Percentiles rank a stretch among this genome's conserved stretches.
Evolutionary conservation across 2,888 invertebrate species (phyloP).

Genomic region (Leptinotarsa tumamoca): DNA sequence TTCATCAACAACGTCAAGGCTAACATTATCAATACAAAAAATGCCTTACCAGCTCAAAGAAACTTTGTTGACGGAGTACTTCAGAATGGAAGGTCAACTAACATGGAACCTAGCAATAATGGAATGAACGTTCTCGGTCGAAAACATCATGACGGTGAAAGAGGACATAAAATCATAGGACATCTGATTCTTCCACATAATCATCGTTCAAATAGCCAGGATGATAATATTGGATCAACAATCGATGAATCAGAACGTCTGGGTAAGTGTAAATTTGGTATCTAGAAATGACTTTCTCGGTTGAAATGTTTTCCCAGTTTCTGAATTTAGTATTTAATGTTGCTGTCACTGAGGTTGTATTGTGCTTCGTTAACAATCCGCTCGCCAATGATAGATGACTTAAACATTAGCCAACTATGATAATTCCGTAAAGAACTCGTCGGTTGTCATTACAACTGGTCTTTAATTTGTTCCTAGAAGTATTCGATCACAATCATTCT

Average conservation of each 20-base stretch:
- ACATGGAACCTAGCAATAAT: background rate
- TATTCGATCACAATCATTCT: too few relatives aligned
- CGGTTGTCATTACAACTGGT: too few relatives aligned
- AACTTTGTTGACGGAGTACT: too few relatives aligned
- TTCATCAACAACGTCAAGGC: slow-evolving; percentile 22
- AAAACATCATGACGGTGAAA: background rate
- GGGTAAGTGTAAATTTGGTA: background rate
- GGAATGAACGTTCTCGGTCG: background rate
- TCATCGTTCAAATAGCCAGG: background rate
- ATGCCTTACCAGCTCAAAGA: background rate
- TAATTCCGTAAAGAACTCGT: too few relatives aligned
- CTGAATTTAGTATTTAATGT: too few relatives aligned
- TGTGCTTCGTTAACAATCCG: too few relatives aligned
- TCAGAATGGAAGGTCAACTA: background rate
- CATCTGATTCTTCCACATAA: background rate
- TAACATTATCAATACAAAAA: slow-evolving; percentile 3
- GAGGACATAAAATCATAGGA: background rate
- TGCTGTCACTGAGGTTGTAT: too few relatives aligned
- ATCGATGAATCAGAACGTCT: background rate
- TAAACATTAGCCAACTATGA: too few relatives aligned
- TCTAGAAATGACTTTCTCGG: too few relatives aligned
- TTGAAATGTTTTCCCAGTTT: too few relatives aligned
- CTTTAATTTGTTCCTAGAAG: too few relatives aligned
- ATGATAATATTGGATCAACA: slow-evolving; percentile 3
- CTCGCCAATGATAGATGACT: too few relatives aligned